These are phyloP conservation scores for Resseliella maxima DNA, from an alignment of 2,888 invertebrate species.

Conservation along the genomic window DNA sequence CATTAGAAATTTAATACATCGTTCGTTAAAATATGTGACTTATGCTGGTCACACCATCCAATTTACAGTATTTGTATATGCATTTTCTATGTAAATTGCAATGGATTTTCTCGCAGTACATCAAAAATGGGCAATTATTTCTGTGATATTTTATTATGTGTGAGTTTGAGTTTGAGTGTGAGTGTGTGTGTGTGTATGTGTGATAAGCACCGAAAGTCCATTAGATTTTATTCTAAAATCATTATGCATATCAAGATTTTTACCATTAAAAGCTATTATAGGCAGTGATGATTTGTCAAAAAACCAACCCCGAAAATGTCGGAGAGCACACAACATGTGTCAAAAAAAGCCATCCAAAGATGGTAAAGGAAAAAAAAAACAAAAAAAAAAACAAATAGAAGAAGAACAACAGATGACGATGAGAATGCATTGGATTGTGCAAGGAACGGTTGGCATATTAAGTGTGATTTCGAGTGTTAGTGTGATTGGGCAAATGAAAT, in stretches of 20 bases:
- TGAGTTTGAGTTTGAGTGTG: background rate
- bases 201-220: slow-evolving; percentile 37
- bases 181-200: background rate
- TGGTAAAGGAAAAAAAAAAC: background rate
- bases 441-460: background rate
- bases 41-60: too few relatives aligned
- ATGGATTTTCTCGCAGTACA: background rate
- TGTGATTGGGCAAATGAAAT: background rate
- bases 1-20: too few relatives aligned
- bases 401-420: too few relatives aligned
- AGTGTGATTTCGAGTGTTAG: background rate
- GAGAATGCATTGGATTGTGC: too few relatives aligned
- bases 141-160: background rate
- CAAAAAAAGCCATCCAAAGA: background rate
- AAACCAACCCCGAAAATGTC: background rate
- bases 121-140: background rate
- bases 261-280: background rate
- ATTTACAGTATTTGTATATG: too few relatives aligned
- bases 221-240: slow-evolving; percentile 31
- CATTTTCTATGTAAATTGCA: background rate
- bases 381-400: background rate
- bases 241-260: background rate
- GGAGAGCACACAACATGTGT: background rate
- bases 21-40: too few relatives aligned
- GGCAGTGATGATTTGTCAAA: background rate